Evolutionary conservation across 2,113 vertebrate genomes (phyloP).

Genomic region (Eonycteris spelaea): DNA sequence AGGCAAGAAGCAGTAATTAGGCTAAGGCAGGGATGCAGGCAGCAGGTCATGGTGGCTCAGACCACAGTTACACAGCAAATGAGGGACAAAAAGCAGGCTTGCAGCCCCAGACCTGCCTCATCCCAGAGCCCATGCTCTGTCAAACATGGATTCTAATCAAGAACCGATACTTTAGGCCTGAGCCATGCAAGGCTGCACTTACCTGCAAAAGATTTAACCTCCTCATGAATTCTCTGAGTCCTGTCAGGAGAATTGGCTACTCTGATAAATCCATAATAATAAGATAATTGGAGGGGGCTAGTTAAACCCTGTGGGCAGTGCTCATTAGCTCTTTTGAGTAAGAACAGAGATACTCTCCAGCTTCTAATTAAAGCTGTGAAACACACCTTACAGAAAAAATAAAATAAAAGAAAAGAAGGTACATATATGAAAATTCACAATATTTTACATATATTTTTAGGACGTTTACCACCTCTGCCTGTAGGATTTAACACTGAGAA

Average conservation of each 20-base stretch:
- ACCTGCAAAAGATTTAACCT: not conserved
- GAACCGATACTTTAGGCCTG: not conserved
- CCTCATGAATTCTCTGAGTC: not conserved
- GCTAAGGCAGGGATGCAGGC: not conserved
- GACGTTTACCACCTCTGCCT: not conserved
- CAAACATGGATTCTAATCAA: not conserved
- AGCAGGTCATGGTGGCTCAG: accelerated
- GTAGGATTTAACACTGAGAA: not conserved
- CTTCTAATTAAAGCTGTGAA: not conserved
- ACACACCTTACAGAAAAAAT: not conserved
- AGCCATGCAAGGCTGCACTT: not conserved
- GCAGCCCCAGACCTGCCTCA: accelerated
- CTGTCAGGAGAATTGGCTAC: not conserved
- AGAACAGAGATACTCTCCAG: not conserved
- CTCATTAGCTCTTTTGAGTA: not conserved
- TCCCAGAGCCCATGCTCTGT: not conserved
- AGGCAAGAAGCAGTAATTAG: not conserved
- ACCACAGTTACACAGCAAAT: not conserved
- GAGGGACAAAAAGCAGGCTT: not conserved
- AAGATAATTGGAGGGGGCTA: not conserved
- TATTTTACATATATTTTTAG: not conserved
- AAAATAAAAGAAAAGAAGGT: not conserved
- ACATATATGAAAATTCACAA: not conserved
- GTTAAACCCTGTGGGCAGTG: not conserved
- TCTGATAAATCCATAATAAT: not conserved